Conservation (phyloP, 2,113 vertebrate species). For the Dipodomys ordii region DNA sequence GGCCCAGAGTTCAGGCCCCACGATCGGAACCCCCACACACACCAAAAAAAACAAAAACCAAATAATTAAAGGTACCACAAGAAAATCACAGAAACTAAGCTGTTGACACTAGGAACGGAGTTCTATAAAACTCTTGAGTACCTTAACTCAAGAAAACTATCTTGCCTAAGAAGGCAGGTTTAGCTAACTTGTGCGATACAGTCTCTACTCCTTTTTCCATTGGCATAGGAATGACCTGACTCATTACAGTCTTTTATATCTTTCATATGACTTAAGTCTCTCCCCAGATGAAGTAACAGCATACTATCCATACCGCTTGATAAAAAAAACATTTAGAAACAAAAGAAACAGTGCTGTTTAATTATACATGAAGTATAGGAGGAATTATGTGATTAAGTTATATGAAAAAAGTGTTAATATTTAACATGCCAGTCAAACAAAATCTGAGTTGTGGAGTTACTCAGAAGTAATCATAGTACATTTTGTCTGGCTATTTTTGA, state of each 20-base stretch:
- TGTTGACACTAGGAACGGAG: neutral
- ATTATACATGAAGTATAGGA: neutral
- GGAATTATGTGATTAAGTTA: neutral
- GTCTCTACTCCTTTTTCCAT: neutral
- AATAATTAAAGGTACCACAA: conserved; percentile 24
- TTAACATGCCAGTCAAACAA: neutral
- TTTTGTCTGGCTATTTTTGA: neutral
- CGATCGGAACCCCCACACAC: too few relatives aligned
- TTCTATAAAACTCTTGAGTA: neutral
- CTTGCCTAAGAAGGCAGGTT: neutral
- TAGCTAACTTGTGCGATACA: neutral
- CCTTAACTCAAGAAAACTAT: neutral
- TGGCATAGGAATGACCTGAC: neutral
- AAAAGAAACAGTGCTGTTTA: conserved; percentile 14
- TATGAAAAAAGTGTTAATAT: neutral
- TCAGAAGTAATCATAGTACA: conserved; percentile 22
- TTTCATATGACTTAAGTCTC: neutral
- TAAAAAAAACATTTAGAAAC: conserved; percentile 36
- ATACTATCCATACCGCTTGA: neutral
- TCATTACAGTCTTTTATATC: neutral
- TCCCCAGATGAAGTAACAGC: neutral
- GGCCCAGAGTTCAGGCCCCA: too few relatives aligned
- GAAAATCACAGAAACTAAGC: conserved; percentile 47
- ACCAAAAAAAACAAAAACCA: neutral
- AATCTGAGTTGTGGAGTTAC: neutral